These are phyloP conservation scores for Catamblyrhynchus diadema DNA, from an alignment of 2,797 vertebrate species.

Conservation along the genomic window DNA sequence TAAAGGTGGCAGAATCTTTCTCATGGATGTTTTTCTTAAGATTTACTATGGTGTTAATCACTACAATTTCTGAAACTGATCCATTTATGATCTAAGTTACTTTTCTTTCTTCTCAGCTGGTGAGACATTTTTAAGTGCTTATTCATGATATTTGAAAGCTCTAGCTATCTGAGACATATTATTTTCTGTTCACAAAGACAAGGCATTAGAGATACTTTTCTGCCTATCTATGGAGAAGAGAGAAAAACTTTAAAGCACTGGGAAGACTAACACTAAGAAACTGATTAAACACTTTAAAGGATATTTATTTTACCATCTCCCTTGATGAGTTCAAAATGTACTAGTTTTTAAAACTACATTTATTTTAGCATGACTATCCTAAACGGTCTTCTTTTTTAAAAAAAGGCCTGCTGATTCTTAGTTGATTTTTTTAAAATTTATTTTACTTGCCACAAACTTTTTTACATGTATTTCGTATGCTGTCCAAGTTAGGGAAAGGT, in stretches of 20 bases:
- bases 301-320: not conserved
- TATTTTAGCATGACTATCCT: not conserved
- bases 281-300: not conserved
- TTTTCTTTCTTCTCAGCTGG: constrained; percentile 30
- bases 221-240: not conserved
- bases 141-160: constrained; percentile 46
- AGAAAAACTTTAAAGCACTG: not conserved
- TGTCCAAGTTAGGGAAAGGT: not conserved
- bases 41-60: constrained; percentile 29
- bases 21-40: not conserved
- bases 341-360: not conserved
- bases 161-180: not conserved
- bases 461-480: not conserved
- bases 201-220: not conserved
- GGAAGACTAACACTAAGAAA: not conserved
- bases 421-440: not conserved
- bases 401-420: not conserved
- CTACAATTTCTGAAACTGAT: constrained; percentile 10
- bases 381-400: not conserved
- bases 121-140: constrained; percentile 25
- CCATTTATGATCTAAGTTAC: not conserved
- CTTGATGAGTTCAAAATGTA: not conserved
- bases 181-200: constrained; percentile 3
- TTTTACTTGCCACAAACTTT: not conserved
- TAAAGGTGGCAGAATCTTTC: not conserved